Conservation (phyloP, 2,888 invertebrate species). For the Acanthosepion esculentum region DNA sequence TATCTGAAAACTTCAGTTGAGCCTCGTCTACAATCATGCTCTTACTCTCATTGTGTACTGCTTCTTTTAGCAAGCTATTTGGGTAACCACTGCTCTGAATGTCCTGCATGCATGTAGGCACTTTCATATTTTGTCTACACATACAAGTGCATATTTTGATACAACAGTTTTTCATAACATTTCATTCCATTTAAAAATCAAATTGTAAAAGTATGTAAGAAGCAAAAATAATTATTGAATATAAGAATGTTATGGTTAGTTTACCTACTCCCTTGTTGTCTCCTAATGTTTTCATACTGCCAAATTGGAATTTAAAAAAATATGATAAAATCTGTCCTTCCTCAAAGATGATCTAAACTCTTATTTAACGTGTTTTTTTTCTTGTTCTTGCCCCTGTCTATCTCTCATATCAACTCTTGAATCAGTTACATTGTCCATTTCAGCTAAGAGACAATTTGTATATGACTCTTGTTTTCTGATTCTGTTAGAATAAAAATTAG, state of each 20-base stretch:
- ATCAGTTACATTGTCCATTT: background rate
- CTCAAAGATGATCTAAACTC: too few species aligned
- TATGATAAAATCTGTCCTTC: too few species aligned
- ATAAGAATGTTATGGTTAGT: too few species aligned
- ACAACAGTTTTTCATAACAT: background rate
- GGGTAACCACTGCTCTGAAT: background rate
- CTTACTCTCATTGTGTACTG: background rate
- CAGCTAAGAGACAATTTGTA: background rate
- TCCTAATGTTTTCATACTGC: too few species aligned
- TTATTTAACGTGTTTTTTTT: too few species aligned
- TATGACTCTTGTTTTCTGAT: background rate
- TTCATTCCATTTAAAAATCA: background rate
- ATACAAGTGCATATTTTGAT: background rate
- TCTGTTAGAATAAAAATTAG: background rate
- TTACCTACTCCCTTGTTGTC: too few species aligned
- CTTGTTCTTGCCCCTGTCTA: too few species aligned
- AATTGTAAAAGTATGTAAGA: too few species aligned
- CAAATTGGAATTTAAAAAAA: too few species aligned
- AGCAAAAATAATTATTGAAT: too few species aligned
- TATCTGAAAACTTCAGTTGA: background rate
- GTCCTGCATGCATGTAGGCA: background rate
- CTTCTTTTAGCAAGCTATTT: background rate
- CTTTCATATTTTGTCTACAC: background rate
- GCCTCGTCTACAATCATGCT: background rate
- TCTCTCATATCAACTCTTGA: background rate